Evolutionary conservation across 2,888 invertebrate genomes (phyloP), one percentile per base, ranked within the genome.

Genomic region (Rhimphoctona megacephalus): DNA sequence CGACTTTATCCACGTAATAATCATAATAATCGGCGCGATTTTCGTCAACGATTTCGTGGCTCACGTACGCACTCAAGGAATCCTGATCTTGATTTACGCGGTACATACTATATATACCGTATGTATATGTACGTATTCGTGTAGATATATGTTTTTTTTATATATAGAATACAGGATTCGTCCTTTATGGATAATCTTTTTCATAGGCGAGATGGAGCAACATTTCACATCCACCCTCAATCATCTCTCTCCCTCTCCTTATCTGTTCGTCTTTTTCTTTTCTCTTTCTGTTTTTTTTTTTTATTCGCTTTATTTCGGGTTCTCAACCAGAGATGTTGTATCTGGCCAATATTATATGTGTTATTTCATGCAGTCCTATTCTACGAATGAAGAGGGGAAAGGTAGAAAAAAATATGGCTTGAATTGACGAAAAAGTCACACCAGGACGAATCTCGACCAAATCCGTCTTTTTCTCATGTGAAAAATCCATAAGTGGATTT

Each of bases 391-490:
- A 74, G 74, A 43, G 61, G 6, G 46, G 54, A 17, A 69, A 61
- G 33, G 25, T 36, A 57, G 57, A 52, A 22, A 78, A 39, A 36
- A 39, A 81, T 72, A 72, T 66, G 36, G 52, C 22, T 30, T 39
- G 69, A 86, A 77, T 83, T 79, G 86, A 86, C 83, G 79, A 73
- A 66, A 81, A 83, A 83, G 78, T 82, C 85, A 79, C 69, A 82
- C 79, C 77, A 52, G 78, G 77, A 78, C 81, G 81, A 81, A 81
- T 81, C 76, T 43, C 72, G 33, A 33, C 52, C 43, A 69, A 69
- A 80, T 80, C 77, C 76, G 72, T 81, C 85, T 89, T 85, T 83
- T 87, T 86, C 89, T 84, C 88, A 85, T 85, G 80, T 83, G 52
- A 79, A 81, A 73, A 54, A 83, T 77, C 57, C 61, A 77, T 46